These are phyloP conservation scores for Staurois parvus DNA, from an alignment of 2,797 vertebrate species.

Conservation along the genomic window DNA sequence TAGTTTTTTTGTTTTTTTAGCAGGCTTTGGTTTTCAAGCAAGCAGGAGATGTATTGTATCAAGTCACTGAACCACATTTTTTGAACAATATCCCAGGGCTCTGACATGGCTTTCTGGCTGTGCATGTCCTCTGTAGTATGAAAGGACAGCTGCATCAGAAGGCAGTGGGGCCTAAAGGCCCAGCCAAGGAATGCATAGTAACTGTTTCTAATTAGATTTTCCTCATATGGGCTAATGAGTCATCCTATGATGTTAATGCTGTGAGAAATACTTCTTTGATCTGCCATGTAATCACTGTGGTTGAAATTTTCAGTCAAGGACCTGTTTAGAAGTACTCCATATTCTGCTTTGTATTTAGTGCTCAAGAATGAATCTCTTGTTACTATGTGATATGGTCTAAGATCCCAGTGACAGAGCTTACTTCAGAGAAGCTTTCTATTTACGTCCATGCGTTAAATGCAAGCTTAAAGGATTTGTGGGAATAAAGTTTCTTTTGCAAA, in stretches of 20 bases:
- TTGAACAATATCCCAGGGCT: slow-evolving; percentile 9
- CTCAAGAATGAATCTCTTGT: background rate
- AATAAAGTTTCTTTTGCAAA: too few species aligned
- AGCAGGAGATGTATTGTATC: background rate
- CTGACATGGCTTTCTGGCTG: background rate
- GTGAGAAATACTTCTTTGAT: slow-evolving; percentile 27
- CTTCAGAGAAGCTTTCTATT: background rate
- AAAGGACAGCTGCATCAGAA: slow-evolving; percentile 44
- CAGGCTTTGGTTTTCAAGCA: background rate
- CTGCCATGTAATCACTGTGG: slow-evolving; percentile 16
- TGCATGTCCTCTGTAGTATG: background rate
- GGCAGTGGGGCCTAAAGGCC: slow-evolving; percentile 14
- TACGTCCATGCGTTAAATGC: too few species aligned
- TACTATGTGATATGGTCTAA: background rate
- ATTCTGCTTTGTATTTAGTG: background rate
- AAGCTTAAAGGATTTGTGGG: too few species aligned
- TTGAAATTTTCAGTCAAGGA: background rate
- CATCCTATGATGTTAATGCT: slow-evolving; percentile 33
- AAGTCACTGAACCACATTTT: background rate
- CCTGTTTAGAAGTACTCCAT: background rate
- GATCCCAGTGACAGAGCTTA: background rate
- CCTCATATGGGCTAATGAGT: slow-evolving; percentile 35
- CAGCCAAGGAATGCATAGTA: slow-evolving; percentile 20
- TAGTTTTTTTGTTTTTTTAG: background rate
- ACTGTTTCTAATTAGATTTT: slow-evolving; percentile 46